These are phyloP conservation scores for Synergus itoensis DNA, from an alignment of 2,888 invertebrate genomes.

Conservation along the genomic window DNA sequence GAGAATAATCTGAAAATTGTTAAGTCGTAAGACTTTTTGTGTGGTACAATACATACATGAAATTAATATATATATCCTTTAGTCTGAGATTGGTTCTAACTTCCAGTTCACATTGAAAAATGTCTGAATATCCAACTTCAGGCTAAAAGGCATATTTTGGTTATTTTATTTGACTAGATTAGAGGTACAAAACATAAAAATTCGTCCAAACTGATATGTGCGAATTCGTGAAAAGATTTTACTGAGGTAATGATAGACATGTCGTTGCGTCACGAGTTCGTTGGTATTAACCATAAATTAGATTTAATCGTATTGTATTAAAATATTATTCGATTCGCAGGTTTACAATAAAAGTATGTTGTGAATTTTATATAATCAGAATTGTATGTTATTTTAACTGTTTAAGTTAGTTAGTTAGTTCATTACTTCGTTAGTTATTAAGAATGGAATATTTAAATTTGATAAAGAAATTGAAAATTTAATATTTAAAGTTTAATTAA, in stretches of 20 bases:
- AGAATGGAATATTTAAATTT: background rate
- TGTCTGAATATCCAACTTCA: background rate
- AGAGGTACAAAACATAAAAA: too few relatives aligned
- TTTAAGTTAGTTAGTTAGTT: background rate
- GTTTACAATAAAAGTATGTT: conserved; percentile 70
- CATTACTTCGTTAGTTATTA: background rate
- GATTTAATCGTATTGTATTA: conserved; percentile 65
- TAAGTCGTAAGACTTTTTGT: too few relatives aligned
- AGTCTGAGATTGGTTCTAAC: background rate
- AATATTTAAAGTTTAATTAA: too few relatives aligned
- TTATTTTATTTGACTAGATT: too few relatives aligned
- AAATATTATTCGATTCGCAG: conserved; percentile 66
- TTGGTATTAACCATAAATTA: conserved; percentile 62
- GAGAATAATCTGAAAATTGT: conserved; percentile 26
- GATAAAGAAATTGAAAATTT: background rate
- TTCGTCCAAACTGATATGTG: too few relatives aligned
- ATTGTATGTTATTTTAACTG: conserved; percentile 8
- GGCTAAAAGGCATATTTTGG: too few relatives aligned
- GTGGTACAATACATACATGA: too few relatives aligned
- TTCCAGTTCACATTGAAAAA: background rate
- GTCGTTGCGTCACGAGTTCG: conserved; percentile 54
- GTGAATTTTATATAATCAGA: conserved; percentile 63
- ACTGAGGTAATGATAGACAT: background rate
- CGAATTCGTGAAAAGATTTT: background rate
- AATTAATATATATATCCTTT: background rate